Base-by-base conservation (phyloP, 2,888 invertebrate species). In the Mesorhabditis belari region DNA sequence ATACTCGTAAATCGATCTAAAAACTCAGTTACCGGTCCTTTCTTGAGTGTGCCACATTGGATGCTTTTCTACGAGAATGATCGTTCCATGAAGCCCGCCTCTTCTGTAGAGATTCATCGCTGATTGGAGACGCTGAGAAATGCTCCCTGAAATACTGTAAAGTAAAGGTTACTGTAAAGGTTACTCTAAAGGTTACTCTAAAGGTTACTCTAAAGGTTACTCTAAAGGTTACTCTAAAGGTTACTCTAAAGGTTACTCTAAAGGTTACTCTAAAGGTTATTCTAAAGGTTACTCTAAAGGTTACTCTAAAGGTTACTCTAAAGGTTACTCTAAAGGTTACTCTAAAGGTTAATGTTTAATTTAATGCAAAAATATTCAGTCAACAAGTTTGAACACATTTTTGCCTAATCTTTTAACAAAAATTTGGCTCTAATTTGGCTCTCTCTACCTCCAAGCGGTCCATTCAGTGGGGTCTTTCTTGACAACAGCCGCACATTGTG, bases 401-500 rank as follows among this genome's bases (percentile, higher is more conserved):
- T n/a, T n/a, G n/a, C n/a, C n/a, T n/a, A n/a, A n/a, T n/a, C n/a
- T n/a, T n/a, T n/a, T n/a, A n/a, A n/a, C n/a, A n/a, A n/a, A n/a
- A n/a, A n/a, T n/a, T n/a, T n/a, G n/a, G n/a, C n/a, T n/a, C n/a
- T n/a, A n/a, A n/a, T n/a, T n/a, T n/a, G n/a, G n/a, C n/a, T n/a
- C n/a, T n/a, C 44, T n/a, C 2, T 9, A 35, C 44, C 44, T 35
- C 44, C 44, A 35, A 35, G 44, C 44, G 12, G 12, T 35, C 44
- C 12, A 35, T 35, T 35, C 44, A 35, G n/a, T 17, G n/a, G 44
- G 44, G 12, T 21, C 3, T 4, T 62, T 17, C n/a, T 35, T 35
- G 91, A 89, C 28, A 94, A 85, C 65, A 98, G 88, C 59, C 96
- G 86, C 66, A 96, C 89, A 83, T 98, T 98, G 83, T 98, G 95